phyloP scores from a whole-genome alignment of 2,113 vertebrate species.

The Lota lota region DNA sequence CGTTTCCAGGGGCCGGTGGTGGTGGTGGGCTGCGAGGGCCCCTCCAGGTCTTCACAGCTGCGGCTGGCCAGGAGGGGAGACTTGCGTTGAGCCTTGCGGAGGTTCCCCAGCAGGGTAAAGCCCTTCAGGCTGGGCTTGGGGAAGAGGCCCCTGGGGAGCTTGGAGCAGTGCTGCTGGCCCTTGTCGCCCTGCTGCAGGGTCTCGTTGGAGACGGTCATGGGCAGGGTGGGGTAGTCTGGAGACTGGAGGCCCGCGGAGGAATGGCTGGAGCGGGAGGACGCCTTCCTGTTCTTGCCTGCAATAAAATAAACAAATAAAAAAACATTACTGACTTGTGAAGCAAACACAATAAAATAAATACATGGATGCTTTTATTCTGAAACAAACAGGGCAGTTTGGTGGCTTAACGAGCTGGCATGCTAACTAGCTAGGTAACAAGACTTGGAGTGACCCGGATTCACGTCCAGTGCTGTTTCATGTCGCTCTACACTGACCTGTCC shows the following conservation, averaged over 20 bases:
- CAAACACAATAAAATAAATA: too few species aligned
- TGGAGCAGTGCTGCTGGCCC: conserved; percentile 56
- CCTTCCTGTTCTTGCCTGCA: conserved; percentile 86
- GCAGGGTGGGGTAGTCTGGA: conserved; percentile 80
- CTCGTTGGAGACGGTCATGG: conserved; percentile 77
- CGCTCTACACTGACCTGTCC: not conserved
- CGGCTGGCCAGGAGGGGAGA: conserved; percentile 78
- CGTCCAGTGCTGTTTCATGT: too few species aligned
- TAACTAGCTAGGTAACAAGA: too few species aligned
- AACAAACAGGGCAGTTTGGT: too few species aligned
- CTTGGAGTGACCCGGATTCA: too few species aligned
- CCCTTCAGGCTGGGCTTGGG: conserved; percentile 68
- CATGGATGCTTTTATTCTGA: too few species aligned
- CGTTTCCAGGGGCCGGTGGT: conserved; percentile 75
- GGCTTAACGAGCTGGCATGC: too few species aligned
- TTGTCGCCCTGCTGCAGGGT: conserved; percentile 69
- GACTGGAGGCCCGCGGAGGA: conserved; percentile 77
- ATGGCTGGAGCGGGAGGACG: conserved; percentile 67
- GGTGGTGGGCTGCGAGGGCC: conserved; percentile 40
- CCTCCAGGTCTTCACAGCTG: conserved; percentile 88
- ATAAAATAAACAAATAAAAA: conserved; percentile 27
- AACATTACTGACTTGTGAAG: too few species aligned
- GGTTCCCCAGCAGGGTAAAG: conserved; percentile 46
- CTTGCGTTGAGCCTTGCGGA: conserved; percentile 75
- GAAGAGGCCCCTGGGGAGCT: conserved; percentile 57